Percentiles rank a stretch among this genome's conserved stretches.
Evolutionary conservation across 2,113 vertebrate species (phyloP).

Genomic region (Irena cyanogastra): DNA sequence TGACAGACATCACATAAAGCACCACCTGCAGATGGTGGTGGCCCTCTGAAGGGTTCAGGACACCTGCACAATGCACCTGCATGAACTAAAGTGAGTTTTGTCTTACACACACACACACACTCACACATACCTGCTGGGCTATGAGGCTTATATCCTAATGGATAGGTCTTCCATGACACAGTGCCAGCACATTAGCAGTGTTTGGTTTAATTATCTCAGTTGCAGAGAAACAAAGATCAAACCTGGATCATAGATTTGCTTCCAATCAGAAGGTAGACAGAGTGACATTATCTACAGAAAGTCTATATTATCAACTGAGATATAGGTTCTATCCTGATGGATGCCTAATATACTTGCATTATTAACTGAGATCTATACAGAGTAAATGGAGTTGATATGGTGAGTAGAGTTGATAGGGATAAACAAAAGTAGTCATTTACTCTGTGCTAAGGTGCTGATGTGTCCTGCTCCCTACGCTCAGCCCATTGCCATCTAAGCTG

Average conservation of each 20-base stretch:
- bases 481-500: neutral
- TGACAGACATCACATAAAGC: neutral
- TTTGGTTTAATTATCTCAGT: neutral
- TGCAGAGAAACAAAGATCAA: neutral
- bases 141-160: neutral
- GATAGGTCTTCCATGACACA: neutral
- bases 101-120: neutral
- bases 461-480: neutral
- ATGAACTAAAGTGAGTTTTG: neutral
- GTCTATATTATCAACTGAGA: neutral
- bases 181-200: rapidly evolving
- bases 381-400: neutral
- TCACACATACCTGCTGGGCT: too few relatives aligned
- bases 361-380: neutral
- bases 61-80: neutral
- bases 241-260: neutral
- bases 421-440: neutral
- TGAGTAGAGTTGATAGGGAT: neutral
- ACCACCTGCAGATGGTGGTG: neutral
- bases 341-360: neutral
- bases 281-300: neutral
- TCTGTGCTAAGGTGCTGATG: too few relatives aligned
- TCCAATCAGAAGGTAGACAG: neutral
- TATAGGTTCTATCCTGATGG: neutral
- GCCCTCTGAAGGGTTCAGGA: neutral